Evolutionary conservation across 1,140 invertebrate genomes (phyloP), one percentile per base, ranked within the genome.

Genomic region (Macrotrachela quadricornifera): DNA sequence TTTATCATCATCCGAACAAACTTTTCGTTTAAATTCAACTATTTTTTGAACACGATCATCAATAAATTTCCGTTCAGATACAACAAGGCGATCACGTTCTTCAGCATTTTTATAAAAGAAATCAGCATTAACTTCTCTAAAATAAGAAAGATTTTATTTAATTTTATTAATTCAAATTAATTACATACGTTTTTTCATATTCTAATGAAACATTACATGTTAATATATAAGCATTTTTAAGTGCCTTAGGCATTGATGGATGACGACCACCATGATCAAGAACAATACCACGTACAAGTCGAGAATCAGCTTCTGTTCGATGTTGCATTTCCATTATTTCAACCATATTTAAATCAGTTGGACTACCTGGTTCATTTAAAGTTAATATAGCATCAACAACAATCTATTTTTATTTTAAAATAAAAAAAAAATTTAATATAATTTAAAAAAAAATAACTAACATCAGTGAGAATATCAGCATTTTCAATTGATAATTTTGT

Each of bases 251-350:
- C 94, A 99, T 99, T 64, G 96, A 90, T 1, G 94, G 94, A 74
- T 99, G 94, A 42, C 94, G 77, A 0, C 85, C 78, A 42, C 94
- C 94, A 71, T 99, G 94, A 70, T 99, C 94, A 65, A 99, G 69
- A 0, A 99, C 94, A 54, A 99, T 72, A 59, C 92, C 88, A 62
- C 78, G 50, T 17, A 71, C 61, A 18, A 71, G 56, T 13, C 65
- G 68, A 58, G 15, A 41, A 63, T 99, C 91, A 53, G 82, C 79
- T 16, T 88, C 85, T 49, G 84, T 88, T 70, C 92, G 91, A 64
- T 96, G 91, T 64, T 73, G 67, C 94, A 99, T 99, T 68, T 96
- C 86, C 85, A 96, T 90, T 12, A 97, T 74, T 71, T 96, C 90
- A 44, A 96, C 78, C 90, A 95, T 95, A 61, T 94, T 85, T n/a